phyloP scores from a whole-genome alignment of 1,140 invertebrate genomes.

The Drosophila ficusphila region DNA sequence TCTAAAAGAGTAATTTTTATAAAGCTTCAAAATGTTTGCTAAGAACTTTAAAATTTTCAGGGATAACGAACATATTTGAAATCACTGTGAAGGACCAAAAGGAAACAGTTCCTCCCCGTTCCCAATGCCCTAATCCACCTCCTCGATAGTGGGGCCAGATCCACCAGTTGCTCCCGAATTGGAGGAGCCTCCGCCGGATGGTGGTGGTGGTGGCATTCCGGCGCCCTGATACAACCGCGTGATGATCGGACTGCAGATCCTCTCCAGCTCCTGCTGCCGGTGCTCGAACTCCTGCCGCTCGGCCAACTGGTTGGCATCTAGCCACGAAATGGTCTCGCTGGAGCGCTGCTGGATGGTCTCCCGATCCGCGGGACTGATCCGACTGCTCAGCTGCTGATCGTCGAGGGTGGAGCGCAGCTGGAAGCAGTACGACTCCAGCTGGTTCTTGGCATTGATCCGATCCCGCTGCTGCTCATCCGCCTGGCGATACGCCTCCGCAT shows the following conservation, averaged over 20 bases:
- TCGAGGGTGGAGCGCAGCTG: conserved; percentile 97
- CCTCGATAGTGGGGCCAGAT: conserved; percentile 94
- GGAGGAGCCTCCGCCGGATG: conserved; percentile 78
- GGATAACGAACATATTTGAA: conserved; percentile 8
- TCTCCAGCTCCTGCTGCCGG: conserved; percentile 94
- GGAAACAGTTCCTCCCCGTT: neutral
- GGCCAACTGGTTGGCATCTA: conserved; percentile 96
- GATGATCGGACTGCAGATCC: conserved; percentile 93
- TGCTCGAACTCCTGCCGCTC: conserved; percentile 97
- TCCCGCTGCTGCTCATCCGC: conserved; percentile 96
- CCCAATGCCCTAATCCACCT: conserved; percentile 93
- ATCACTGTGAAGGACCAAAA: neutral
- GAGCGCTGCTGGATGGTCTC: conserved; percentile 94
- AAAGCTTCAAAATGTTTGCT: neutral
- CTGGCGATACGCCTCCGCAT: conserved; percentile 96
- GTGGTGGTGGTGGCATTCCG: conserved; percentile 86
- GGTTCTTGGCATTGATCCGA: conserved; percentile 95
- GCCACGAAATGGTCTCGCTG: conserved; percentile 96
- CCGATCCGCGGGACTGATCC: conserved; percentile 94
- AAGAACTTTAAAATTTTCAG: neutral
- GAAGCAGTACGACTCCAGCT: conserved; percentile 97
- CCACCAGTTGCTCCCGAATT: conserved; percentile 63
- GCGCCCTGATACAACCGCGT: conserved; percentile 90
- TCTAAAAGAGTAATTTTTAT: no score
- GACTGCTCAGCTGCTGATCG: conserved; percentile 94